phyloP scores from a whole-genome alignment of 2,113 vertebrate species.

The Papio anubis region DNA sequence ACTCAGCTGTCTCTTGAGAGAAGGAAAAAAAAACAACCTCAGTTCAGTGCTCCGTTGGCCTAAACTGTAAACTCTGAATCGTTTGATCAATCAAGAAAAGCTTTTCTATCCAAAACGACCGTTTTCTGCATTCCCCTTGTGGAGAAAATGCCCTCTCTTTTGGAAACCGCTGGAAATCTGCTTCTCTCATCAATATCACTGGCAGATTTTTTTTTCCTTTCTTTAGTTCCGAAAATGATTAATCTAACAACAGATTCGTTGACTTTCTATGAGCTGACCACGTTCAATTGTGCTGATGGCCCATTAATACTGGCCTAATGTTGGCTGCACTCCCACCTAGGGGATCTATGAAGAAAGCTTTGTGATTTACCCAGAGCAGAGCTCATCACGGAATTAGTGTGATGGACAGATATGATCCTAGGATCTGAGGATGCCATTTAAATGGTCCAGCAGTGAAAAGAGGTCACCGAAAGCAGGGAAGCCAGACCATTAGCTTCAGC shows the following conservation, averaged over 20 bases:
- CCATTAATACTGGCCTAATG: neutral
- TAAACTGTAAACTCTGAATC: neutral
- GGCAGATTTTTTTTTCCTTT: neutral
- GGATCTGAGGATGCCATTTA: neutral
- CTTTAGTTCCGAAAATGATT: neutral
- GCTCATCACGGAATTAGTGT: neutral
- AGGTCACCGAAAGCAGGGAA: neutral
- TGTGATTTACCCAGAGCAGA: neutral
- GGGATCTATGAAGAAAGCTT: neutral
- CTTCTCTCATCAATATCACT: neutral
- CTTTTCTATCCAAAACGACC: neutral
- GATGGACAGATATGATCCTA: neutral
- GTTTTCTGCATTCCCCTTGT: neutral
- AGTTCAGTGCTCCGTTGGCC: neutral
- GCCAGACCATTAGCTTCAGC: neutral
- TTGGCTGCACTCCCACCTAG: neutral
- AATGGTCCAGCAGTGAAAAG: no score
- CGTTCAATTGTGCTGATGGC: fast-evolving
- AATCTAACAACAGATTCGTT: neutral
- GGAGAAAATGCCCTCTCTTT: neutral
- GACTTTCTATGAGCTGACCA: neutral
- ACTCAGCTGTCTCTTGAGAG: neutral
- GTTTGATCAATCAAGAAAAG: neutral
- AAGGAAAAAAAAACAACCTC: neutral
- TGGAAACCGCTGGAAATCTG: neutral